These are phyloP conservation scores for Diloba caeruleocephala DNA, from an alignment of 2,888 invertebrate species.

Conservation along the genomic window DNA sequence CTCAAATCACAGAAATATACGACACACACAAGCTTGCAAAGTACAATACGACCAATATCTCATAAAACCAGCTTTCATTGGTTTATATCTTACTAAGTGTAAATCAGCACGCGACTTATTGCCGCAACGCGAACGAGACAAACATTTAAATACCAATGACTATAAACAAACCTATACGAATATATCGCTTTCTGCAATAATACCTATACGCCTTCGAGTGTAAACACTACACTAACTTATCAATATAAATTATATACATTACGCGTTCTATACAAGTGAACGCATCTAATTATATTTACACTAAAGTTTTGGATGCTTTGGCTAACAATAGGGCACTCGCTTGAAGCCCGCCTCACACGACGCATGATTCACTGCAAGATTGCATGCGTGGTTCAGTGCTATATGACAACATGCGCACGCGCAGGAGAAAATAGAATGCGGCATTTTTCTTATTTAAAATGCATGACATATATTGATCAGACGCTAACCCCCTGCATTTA, in stretches of 20 bases:
- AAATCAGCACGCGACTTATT: conserved; percentile 29
- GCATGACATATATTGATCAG: not conserved
- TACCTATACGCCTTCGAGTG: conserved; percentile 49
- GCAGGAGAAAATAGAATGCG: not conserved
- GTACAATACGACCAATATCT: conserved; percentile 7
- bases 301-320: conserved; percentile 86
- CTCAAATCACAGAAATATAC: conserved; percentile 52
- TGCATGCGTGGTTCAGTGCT: not conserved
- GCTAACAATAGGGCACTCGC: conserved; percentile 82
- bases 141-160: conserved; percentile 50
- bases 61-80: conserved; percentile 10
- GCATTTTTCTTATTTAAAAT: not conserved
- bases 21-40: conserved; percentile 32
- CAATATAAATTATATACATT: conserved; percentile 66
- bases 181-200: conserved; percentile 45
- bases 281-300: conserved; percentile 79
- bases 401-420: not conserved
- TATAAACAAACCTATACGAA: conserved; percentile 47
- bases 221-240: conserved; percentile 56
- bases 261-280: conserved; percentile 61
- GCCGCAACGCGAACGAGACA: conserved; percentile 37
- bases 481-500: not conserved
- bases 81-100: conserved; percentile 18
- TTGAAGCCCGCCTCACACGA: conserved; percentile 53
- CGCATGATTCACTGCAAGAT: conserved; percentile 25